Evolutionary conservation across 2,113 vertebrate species (phyloP).

Genomic region (Coryphaenoides rupestris): DNA sequence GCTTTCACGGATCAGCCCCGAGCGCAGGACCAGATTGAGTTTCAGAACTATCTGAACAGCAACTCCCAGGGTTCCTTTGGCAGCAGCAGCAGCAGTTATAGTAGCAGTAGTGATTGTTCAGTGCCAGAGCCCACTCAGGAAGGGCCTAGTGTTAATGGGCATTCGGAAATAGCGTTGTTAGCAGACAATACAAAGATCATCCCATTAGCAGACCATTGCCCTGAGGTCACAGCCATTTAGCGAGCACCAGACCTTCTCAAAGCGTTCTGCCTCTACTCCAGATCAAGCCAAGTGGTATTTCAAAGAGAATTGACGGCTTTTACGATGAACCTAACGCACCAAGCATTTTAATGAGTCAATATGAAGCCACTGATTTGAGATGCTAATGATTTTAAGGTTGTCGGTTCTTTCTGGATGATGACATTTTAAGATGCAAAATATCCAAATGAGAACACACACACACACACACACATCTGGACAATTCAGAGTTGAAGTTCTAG

Average conservation of each 20-base stretch:
- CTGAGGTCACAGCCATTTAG: conserved; percentile 82
- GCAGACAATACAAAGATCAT: conserved; percentile 86
- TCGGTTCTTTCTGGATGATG: conserved; percentile 35
- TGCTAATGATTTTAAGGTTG: not conserved
- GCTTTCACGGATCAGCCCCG: conserved; percentile 78
- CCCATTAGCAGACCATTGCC: conserved; percentile 85
- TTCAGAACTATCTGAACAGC: conserved; percentile 92
- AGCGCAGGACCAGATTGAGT: conserved; percentile 80
- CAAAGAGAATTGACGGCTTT: conserved; percentile 31
- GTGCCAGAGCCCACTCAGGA: conserved; percentile 80
- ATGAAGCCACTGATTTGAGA: too few relatives aligned
- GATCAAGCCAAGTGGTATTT: conserved; percentile 33
- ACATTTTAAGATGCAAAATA: conserved; percentile 39
- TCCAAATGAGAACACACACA: conserved; percentile 73
- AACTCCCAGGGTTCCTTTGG: conserved; percentile 83
- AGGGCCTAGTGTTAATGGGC: conserved; percentile 68
- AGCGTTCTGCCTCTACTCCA: conserved; percentile 33
- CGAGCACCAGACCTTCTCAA: conserved; percentile 37
- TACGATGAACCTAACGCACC: too few relatives aligned
- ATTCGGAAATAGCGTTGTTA: conserved; percentile 84
- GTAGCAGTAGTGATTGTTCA: conserved; percentile 73
- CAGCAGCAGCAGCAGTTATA: conserved; percentile 68
- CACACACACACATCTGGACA: conserved; percentile 86
- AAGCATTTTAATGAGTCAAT: too few relatives aligned
- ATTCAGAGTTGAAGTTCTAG: conserved; percentile 86